Evolutionary conservation across 2,888 invertebrate species (phyloP), one percentile per base, ranked within the genome.

Genomic region (Orthosia incerta): DNA sequence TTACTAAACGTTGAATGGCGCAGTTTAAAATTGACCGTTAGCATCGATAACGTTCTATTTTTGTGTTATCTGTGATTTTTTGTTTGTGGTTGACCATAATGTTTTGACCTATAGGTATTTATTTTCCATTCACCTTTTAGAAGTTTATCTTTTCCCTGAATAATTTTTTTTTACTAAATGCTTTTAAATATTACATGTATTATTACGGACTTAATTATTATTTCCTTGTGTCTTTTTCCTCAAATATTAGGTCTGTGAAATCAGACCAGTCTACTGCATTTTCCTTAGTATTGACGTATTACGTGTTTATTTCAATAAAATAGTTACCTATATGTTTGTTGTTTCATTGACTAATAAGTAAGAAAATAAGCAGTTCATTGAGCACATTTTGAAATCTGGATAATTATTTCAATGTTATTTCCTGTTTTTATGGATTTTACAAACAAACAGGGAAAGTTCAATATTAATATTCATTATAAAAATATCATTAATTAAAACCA

Each of bases 271-370:
- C 12, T 59, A 12, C n/a, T 62, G 45, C 55, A 65, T 71, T 80
- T 68, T 62, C 82, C 76, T 68, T 61, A 59, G 1, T 11, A 45
- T 23, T 80, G 71, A 84, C 82, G 84, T 70, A 71, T 3, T 46
- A 16, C 7, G 26, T 51, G 15, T 16, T 60, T 26, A 53, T 18
- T 46, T 53, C 45, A 66, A 16, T 56, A 67, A 18, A 50, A 15
- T 23, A 12, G 1, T 13, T 45, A 45, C 45, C 60, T 51, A 53
- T 48, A 55, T 3, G 1, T 48, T 31, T 20, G 50, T 31, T 20
- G 50, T 53, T 70, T 73, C 64, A 73, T 76, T 84, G 57, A 76
- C 53, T 59, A 62, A 62, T 55, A 59, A 45, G 12, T 20, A 62
- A 45, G 15, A 46, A 45, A 63, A 60, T 64, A 60, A 69, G 69